These are phyloP conservation scores for Formica aserva DNA, from an alignment of 2,888 invertebrate species.

Conservation along the genomic window DNA sequence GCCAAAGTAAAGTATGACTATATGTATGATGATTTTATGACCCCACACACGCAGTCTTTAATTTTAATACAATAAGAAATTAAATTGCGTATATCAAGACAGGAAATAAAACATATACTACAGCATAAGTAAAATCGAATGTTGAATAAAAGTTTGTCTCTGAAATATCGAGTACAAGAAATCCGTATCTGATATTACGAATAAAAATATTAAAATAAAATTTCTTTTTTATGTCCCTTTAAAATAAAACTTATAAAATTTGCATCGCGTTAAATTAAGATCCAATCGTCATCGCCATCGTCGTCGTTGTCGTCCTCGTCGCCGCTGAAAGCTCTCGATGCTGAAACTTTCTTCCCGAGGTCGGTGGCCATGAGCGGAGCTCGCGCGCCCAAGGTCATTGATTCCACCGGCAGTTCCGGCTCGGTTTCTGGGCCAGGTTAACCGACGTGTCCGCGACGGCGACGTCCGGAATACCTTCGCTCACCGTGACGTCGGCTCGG, in stretches of 20 bases:
- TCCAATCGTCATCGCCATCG: background rate
- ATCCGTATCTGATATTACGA: background rate
- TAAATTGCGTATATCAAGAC: background rate
- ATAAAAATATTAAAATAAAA: background rate
- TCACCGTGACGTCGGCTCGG: slow-evolving; percentile 64
- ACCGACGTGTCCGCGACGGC: slow-evolving; percentile 72
- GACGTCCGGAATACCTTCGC: slow-evolving; percentile 68
- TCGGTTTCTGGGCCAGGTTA: slow-evolving; percentile 84
- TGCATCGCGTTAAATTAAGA: background rate
- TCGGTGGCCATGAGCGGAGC: slow-evolving; percentile 59
- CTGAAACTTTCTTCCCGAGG: slow-evolving; percentile 69
- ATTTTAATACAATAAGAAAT: background rate
- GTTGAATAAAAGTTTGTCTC: background rate
- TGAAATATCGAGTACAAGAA: background rate
- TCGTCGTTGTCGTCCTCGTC: background rate
- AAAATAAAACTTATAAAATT: background rate
- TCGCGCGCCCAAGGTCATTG: slow-evolving; percentile 84
- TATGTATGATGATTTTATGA: background rate
- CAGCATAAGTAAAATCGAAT: background rate
- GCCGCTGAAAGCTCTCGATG: slow-evolving; percentile 33
- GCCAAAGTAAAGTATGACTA: background rate
- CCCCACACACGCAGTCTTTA: background rate
- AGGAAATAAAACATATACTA: background rate
- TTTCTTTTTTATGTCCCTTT: background rate
- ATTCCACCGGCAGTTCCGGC: slow-evolving; percentile 84